Evolutionary conservation across 2,888 invertebrate genomes (phyloP).

Genomic region (Eretmocerus hayati): DNA sequence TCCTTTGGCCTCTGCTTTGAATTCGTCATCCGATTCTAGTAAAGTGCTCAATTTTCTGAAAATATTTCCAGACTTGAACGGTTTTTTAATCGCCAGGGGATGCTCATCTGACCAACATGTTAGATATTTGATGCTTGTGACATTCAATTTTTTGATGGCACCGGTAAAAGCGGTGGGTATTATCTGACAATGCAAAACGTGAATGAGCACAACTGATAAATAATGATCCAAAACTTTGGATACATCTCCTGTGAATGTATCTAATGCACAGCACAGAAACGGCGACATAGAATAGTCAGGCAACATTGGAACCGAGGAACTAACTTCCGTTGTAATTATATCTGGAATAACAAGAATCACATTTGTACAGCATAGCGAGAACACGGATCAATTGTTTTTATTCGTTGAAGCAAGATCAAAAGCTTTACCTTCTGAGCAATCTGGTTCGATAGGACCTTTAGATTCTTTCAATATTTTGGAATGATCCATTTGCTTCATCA

Average conservation of each 20-base stretch:
- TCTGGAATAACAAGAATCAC: too few species aligned
- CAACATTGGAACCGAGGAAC: slow-evolving; percentile 21
- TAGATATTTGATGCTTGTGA: slow-evolving; percentile 49
- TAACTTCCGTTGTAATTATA: too few species aligned
- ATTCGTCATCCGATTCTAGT: slow-evolving; percentile 40
- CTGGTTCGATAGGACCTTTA: too few species aligned
- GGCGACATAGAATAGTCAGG: slow-evolving; percentile 33
- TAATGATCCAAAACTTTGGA: slow-evolving; percentile 24
- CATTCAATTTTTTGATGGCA: slow-evolving; percentile 47
- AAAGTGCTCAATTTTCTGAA: slow-evolving; percentile 48
- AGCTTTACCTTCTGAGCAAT: too few species aligned
- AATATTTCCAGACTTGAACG: slow-evolving; percentile 38
- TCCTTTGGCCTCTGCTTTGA: slow-evolving; percentile 38
- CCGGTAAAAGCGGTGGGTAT: slow-evolving; percentile 50
- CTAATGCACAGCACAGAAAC: slow-evolving; percentile 40
- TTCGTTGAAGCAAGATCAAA: too few species aligned
- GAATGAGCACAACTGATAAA: slow-evolving; percentile 43
- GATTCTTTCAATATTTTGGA: too few species aligned
- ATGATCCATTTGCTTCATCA: too few species aligned
- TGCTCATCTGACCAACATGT: slow-evolving; percentile 39
- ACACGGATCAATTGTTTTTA: too few species aligned
- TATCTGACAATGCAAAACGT: slow-evolving; percentile 57
- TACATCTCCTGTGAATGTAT: slow-evolving; percentile 43
- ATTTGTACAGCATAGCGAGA: too few species aligned
- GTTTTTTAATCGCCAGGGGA: slow-evolving; percentile 39